A percentile compares a stretch with the other conserved stretches of the same genome.
Evolutionary conservation across 2,113 vertebrate species (phyloP).

Genomic region (Pelodiscus sinensis): DNA sequence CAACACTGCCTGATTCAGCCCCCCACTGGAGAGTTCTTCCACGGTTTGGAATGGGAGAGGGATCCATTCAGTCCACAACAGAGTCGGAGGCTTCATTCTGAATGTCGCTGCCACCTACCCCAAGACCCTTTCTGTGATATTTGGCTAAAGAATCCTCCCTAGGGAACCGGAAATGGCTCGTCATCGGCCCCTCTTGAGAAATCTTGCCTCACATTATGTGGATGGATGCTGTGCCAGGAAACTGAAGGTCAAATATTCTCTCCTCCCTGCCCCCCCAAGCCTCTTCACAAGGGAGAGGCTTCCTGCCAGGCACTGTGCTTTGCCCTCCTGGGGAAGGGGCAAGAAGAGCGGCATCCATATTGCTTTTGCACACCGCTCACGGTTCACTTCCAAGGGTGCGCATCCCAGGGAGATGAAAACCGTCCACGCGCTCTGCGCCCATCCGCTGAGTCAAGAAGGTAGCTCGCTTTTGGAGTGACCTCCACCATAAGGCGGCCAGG

Average conservation of each 20-base stretch:
- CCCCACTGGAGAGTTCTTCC: conserved; percentile 30
- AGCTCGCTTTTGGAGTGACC: neutral
- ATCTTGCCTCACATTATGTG: neutral
- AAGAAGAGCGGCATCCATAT: neutral
- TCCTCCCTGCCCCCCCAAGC: neutral
- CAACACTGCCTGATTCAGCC: neutral
- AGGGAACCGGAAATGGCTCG: neutral
- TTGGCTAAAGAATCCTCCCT: neutral
- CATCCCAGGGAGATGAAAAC: neutral
- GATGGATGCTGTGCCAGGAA: neutral
- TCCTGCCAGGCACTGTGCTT: neutral
- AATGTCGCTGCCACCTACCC: neutral
- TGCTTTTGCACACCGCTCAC: neutral
- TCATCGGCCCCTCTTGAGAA: neutral
- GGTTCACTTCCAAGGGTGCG: neutral
- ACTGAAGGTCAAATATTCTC: neutral
- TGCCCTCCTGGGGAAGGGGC: neutral
- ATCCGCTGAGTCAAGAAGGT: neutral
- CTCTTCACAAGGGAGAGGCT: neutral
- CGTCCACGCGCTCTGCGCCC: neutral
- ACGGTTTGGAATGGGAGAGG: neutral
- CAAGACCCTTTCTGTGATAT: neutral
- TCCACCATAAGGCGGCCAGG: too few species aligned
- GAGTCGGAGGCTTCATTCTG: neutral
- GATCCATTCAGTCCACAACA: neutral